phyloP scores from a whole-genome alignment of 2,888 invertebrate species.

The Trissoscelio sp. region DNA sequence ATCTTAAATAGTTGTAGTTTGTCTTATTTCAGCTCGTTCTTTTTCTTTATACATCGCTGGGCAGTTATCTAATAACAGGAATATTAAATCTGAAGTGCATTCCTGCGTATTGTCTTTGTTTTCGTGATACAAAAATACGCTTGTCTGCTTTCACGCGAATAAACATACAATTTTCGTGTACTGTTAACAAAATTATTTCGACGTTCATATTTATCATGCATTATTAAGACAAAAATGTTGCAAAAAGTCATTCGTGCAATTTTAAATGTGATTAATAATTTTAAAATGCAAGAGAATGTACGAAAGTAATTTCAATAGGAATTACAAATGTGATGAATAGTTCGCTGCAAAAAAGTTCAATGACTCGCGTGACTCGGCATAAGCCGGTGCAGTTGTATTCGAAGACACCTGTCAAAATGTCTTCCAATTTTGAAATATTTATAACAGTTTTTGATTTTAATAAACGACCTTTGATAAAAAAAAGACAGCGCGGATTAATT shows the following conservation, averaged over 20 bases:
- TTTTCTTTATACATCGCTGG: slow-evolving; percentile 15
- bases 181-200: background rate
- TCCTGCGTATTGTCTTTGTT: slow-evolving; percentile 18
- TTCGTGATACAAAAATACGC: slow-evolving; percentile 13
- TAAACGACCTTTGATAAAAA: slow-evolving; percentile 18
- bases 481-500: slow-evolving; percentile 19
- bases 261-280: background rate
- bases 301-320: background rate
- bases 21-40: background rate
- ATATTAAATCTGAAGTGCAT: slow-evolving; percentile 40
- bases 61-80: slow-evolving; percentile 24
- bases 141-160: background rate
- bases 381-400: slow-evolving; percentile 15
- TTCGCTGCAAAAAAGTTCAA: slow-evolving; percentile 10
- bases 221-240: background rate
- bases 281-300: background rate
- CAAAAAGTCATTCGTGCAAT: too few species aligned
- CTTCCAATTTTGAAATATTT: slow-evolving; percentile 30
- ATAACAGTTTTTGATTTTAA: slow-evolving; percentile 30
- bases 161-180: slow-evolving; percentile 8
- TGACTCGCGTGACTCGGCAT: slow-evolving; percentile 24
- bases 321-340: background rate
- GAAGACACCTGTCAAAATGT: slow-evolving; percentile 42
- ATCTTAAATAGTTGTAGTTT: slow-evolving; percentile 1
- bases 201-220: background rate